phyloP scores from a whole-genome alignment of 2,113 vertebrate species.

The Malurus alboscapulatus region DNA sequence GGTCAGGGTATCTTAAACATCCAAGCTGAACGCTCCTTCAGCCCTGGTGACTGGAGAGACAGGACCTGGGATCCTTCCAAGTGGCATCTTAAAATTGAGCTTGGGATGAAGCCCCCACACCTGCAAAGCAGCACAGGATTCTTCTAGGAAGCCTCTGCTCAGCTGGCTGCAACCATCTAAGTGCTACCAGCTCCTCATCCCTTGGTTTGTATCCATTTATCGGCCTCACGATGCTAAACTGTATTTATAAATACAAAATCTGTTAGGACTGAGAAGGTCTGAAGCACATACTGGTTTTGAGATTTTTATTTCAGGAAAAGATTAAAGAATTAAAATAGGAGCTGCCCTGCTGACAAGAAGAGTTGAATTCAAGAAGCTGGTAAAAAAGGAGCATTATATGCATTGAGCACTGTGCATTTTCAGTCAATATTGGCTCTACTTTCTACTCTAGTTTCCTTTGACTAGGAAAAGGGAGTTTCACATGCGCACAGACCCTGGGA shows the following conservation, averaged over 20 bases:
- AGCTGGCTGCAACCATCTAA: neutral
- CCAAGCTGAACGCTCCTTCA: neutral
- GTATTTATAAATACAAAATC: neutral
- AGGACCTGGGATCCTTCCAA: neutral
- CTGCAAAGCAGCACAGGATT: neutral
- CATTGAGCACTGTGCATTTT: conserved; percentile 66
- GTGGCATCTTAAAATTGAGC: neutral
- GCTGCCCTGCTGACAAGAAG: conserved; percentile 67
- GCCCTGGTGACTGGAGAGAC: neutral
- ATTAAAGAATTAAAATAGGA: conserved; percentile 65
- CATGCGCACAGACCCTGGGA: conserved; percentile 63
- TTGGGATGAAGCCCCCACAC: neutral
- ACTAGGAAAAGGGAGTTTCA: conserved; percentile 62
- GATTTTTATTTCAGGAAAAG: conserved; percentile 61
- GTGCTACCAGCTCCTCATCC: neutral
- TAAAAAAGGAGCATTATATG: conserved; percentile 69
- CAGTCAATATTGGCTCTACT: conserved; percentile 58
- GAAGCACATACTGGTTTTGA: conserved; percentile 56
- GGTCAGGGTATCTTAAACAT: neutral
- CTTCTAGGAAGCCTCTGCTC: neutral
- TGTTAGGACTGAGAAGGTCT: conserved; percentile 44
- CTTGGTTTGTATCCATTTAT: neutral
- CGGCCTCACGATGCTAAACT: neutral
- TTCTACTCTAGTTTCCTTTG: conserved; percentile 63
- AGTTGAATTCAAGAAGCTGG: conserved; percentile 61